Percentiles rank a stretch among this genome's conserved stretches.
These are phyloP conservation scores for Noctua fimbriata DNA, from an alignment of 2,888 invertebrate genomes.

Conservation along the genomic window DNA sequence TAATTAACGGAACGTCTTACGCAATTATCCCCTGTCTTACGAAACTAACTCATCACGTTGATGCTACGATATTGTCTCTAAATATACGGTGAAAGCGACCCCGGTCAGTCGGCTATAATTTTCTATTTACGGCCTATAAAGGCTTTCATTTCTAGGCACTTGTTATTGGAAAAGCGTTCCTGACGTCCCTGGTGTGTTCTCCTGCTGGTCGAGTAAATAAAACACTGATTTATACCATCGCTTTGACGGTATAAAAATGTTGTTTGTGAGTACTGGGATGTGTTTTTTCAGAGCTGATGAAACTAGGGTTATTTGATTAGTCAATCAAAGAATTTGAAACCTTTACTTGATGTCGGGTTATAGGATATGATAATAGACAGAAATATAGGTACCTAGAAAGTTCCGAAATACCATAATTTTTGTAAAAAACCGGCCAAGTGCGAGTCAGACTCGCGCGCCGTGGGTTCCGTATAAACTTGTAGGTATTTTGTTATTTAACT, in stretches of 20 bases:
- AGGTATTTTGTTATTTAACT: no score
- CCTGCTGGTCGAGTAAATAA: slow-evolving; percentile 72
- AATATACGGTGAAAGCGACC: slow-evolving; percentile 78
- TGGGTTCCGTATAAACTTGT: no score
- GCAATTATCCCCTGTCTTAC: slow-evolving; percentile 43
- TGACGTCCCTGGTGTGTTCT: slow-evolving; percentile 70
- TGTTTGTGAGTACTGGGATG: not conserved
- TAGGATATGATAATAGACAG: not conserved
- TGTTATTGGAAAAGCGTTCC: slow-evolving; percentile 81
- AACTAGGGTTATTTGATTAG: not conserved
- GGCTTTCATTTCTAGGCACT: slow-evolving; percentile 82
- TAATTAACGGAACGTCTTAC: slow-evolving; percentile 34
- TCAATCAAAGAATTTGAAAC: not conserved
- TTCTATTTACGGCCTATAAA: slow-evolving; percentile 85
- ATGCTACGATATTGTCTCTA: slow-evolving; percentile 70
- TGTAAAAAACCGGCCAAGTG: no score
- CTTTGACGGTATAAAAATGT: slow-evolving; percentile 38
- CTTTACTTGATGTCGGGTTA: not conserved
- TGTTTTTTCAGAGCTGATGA: not conserved
- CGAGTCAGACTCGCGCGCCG: no score
- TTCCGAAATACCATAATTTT: not conserved
- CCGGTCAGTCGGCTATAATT: slow-evolving; percentile 78
- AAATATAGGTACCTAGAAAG: not conserved
- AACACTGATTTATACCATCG: slow-evolving; percentile 67
- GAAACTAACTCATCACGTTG: slow-evolving; percentile 42